These are phyloP conservation scores for Adelges cooleyi DNA, from an alignment of 1,140 invertebrate genomes.

Conservation along the genomic window DNA sequence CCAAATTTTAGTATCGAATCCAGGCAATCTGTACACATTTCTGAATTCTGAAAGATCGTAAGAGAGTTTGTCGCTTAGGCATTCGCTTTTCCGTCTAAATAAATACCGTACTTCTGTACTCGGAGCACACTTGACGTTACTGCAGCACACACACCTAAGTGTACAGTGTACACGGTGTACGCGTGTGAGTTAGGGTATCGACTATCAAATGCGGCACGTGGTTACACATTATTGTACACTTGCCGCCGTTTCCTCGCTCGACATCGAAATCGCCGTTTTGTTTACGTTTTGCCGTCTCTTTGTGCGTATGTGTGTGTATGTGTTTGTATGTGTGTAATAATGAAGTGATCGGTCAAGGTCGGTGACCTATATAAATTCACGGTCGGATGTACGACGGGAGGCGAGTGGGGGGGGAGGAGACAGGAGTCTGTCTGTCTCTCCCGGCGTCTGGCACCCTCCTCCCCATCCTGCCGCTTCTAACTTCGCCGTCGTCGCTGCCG, in stretches of 20 bases:
- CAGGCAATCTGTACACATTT: too few relatives aligned
- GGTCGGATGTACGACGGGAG: conserved; percentile 3
- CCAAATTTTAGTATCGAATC: too few relatives aligned
- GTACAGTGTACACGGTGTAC: too few relatives aligned
- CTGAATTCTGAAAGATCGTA: too few relatives aligned
- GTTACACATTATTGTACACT: neutral
- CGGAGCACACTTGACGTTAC: too few relatives aligned
- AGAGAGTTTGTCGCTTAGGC: too few relatives aligned
- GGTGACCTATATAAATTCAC: conserved; percentile 28
- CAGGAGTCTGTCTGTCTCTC: conserved; percentile 28
- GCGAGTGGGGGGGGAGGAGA: neutral
- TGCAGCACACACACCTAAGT: too few relatives aligned
- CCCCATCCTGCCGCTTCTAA: neutral
- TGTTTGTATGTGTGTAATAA: conserved; percentile 23
- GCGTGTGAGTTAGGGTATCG: too few relatives aligned
- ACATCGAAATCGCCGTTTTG: conserved; percentile 18
- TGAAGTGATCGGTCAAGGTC: conserved; percentile 29
- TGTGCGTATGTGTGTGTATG: neutral
- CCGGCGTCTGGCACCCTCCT: conserved; percentile 21
- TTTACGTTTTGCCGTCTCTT: conserved; percentile 26
- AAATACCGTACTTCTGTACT: too few relatives aligned
- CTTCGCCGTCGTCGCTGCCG: neutral
- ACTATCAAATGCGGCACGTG: neutral
- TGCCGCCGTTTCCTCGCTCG: neutral
- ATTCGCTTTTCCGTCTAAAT: too few relatives aligned